Base-by-base conservation (phyloP, 2,113 vertebrate species). In the Circaetus cinerascens region DNA sequence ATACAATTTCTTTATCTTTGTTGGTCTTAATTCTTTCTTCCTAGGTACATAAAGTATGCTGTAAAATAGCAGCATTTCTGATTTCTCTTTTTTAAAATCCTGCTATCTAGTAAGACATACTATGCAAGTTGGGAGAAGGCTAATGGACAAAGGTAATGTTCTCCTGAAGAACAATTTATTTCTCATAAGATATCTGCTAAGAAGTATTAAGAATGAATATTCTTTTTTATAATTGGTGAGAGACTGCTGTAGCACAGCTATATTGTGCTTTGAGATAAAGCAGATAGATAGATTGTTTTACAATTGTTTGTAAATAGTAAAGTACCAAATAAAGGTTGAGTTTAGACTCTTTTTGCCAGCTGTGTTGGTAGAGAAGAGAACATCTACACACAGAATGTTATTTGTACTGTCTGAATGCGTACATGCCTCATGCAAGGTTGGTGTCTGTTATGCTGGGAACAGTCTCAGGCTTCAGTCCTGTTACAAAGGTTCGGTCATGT, bases 391-490 rank as follows among this genome's bases (percentile, higher is more conserved):
- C 5, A 27, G 40, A 48, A 13, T 46, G 5, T 40, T 76, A 36
- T 8, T 57, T 91, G 29, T 59, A 4, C 46, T 66, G 62, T 43
- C 19, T 57, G 53, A 88, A 41, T 29, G 36, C 2, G 0, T 27
- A 10, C 21, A 15, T 29, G 27, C 17, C 22, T 73, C 7, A 4
- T 26, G 7, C 67, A 32, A 17, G 38, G 23, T 27, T n/a, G 30
- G 19, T 57, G 40, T 72, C 69, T 3, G 0, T 32, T 23, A 26
- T 90, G 48, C 40, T 72, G 57, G 59, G 38, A 76, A 50, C 17
- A 32, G 25, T 13, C 16, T 69, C 0, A 0, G 46, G 34, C 69
- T 48, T 64, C 79, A 27, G 41, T 38, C n/a, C 34, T 0, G 0
- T 73, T 57, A n/a, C 23, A 79, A 46, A 36, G 29, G 16, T 55